These are phyloP conservation scores for Himalopsyche kuldschensis DNA, from an alignment of 2,888 invertebrate species.

Conservation along the genomic window DNA sequence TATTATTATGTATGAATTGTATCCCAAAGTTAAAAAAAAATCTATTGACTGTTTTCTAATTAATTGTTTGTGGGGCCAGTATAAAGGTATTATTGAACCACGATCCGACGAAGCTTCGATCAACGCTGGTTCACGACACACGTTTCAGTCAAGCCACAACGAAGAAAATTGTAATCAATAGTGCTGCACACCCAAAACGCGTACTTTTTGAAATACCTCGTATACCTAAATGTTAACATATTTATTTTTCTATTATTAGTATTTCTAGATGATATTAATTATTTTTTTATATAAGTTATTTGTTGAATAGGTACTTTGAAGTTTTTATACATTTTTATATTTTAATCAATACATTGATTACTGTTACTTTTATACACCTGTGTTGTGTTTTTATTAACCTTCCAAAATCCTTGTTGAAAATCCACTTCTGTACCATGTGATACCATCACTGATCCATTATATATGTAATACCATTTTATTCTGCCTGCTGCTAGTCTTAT, in stretches of 20 bases:
- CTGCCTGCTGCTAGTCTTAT: no score
- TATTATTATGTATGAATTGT: not conserved
- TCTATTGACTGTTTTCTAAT: not conserved
- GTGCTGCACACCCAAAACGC: not conserved
- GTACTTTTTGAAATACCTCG: not conserved
- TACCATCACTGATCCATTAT: no score
- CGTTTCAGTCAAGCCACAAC: not conserved
- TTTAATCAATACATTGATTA: conserved; percentile 36
- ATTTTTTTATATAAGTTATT: conserved; percentile 38
- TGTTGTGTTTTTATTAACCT: not conserved
- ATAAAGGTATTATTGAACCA: not conserved
- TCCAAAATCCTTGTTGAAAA: not conserved
- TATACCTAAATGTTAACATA: conserved; percentile 24
- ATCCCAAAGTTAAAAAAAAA: not conserved
- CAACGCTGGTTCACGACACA: not conserved
- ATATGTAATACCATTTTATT: no score
- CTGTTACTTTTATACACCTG: conserved; percentile 31
- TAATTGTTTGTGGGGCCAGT: not conserved
- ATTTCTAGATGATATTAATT: conserved; percentile 11
- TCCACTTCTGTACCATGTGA: no score
- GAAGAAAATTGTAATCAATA: not conserved
- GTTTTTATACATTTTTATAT: conserved; percentile 40
- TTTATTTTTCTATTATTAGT: conserved; percentile 19
- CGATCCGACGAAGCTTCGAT: not conserved
- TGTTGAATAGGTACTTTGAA: conserved; percentile 35